Base-by-base conservation (phyloP, 1,140 invertebrate species). In the Branchinecta lindahli region DNA sequence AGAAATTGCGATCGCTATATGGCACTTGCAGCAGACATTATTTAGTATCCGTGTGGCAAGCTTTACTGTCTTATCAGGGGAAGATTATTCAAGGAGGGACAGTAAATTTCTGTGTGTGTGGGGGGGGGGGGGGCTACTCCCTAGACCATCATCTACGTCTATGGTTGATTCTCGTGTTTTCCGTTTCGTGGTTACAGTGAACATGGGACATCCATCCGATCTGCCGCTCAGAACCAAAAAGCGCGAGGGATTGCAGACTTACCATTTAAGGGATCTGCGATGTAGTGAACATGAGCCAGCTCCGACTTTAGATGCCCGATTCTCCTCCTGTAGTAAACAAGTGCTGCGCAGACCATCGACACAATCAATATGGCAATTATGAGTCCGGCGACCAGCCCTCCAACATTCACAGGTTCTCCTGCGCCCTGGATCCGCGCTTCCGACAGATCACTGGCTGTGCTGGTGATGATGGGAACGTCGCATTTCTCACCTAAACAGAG, bases 241-340 rank as follows among this genome's bases (percentile, higher is more conserved):
- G 5, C 33, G 33, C 33, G 33, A 5, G 33, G 33, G 33, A 33
- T 33, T 33, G 33, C 5, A 86, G 86, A 86, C 73, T 86, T 83
- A 73, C 85, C 83, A 47, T 79, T 80, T 66, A 81, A 79, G 0
- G 89, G 87, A 75, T 92, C 87, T n/a, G 86, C 87, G n/a, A 85
- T 89, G 76, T 94, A 95, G 74, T 92, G 88, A 3, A 94, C 91
- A 78, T 92, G 89, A 21, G 86, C 87, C 68, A 93, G 88, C 80
- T 93, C 90, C 10, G 86, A 85, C 77, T 94, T 94, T 2, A 94
- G 80, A 79, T 87, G 87, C 33, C 84, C 83, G 8, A 93, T 86
- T 70, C 89, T 81, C 71, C 86, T 81, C 68, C 86, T 83, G 80
- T 91, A 91, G 78, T 93, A 91, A 72, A 91, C 82, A 5, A 88